These are phyloP conservation scores for Smittia aterrima DNA, from an alignment of 2,888 invertebrate genomes.

Conservation along the genomic window DNA sequence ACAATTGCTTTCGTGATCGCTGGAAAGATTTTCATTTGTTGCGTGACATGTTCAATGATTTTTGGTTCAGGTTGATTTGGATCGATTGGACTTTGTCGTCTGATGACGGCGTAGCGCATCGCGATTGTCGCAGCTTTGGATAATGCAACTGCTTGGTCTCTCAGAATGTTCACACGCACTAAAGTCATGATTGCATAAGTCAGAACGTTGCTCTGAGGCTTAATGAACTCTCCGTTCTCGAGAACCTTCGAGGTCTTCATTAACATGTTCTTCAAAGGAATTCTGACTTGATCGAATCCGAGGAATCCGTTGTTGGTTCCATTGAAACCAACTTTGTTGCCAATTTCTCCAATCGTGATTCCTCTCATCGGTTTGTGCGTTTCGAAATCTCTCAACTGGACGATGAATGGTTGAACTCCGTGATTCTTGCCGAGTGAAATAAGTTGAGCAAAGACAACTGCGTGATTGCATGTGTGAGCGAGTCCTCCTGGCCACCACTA, in stretches of 20 bases:
- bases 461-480: conserved; percentile 91
- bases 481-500: conserved; percentile 55
- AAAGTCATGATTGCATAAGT: conserved; percentile 94
- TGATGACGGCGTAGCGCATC: conserved; percentile 83
- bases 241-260: conserved; percentile 90
- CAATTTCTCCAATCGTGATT: conserved; percentile 92
- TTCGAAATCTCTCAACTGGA: conserved; percentile 84
- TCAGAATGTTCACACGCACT: conserved; percentile 80
- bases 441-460: conserved; percentile 88
- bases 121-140: conserved; percentile 86
- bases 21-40: conserved; percentile 89
- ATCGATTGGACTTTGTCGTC: conserved; percentile 84
- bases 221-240: conserved; percentile 83
- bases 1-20: conserved; percentile 79
- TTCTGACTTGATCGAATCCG: conserved; percentile 80
- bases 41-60: conserved; percentile 90
- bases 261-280: conserved; percentile 87
- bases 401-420: conserved; percentile 91
- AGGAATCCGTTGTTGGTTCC: conserved; percentile 88
- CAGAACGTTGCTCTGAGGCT: conserved; percentile 77
- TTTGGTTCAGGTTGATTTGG: conserved; percentile 59
- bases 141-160: conserved; percentile 72
- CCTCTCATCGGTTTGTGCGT: conserved; percentile 84
- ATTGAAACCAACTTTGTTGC: conserved; percentile 91
- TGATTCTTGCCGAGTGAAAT: conserved; percentile 77